These are phyloP conservation scores for Noctua fimbriata DNA, from an alignment of 2,888 invertebrate genomes.

Conservation along the genomic window DNA sequence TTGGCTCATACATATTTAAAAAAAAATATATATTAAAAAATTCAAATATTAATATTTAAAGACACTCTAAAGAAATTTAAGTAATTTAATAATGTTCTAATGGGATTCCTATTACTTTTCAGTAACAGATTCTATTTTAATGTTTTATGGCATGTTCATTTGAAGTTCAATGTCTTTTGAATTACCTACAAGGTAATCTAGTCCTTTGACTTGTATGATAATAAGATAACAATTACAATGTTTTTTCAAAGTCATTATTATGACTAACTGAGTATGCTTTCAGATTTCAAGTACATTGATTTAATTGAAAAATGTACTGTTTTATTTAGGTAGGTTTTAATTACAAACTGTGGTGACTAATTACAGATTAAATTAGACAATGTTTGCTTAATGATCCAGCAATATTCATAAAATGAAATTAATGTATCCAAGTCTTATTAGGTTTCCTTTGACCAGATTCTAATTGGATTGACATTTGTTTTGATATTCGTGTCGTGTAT, in stretches of 20 bases:
- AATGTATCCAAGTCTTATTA: conserved; percentile 34
- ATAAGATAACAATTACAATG: conserved; percentile 30
- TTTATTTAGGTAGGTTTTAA: neutral
- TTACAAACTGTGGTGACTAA: conserved; percentile 30
- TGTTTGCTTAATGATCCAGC: conserved; percentile 14
- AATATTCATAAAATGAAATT: neutral
- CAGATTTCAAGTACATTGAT: neutral
- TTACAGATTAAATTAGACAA: conserved; percentile 15
- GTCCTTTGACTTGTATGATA: conserved; percentile 59
- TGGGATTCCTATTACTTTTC: neutral
- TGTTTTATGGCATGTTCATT: neutral
- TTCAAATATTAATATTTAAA: neutral
- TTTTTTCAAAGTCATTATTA: conserved; percentile 41
- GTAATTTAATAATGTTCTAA: neutral
- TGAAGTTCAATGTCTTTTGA: conserved; percentile 57
- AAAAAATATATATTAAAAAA: no score
- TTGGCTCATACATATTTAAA: neutral
- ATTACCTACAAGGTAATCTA: conserved; percentile 42
- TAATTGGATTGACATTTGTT: conserved; percentile 65
- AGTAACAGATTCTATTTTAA: neutral
- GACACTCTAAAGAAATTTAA: neutral
- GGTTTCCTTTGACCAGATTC: conserved; percentile 59
- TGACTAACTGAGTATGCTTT: conserved; percentile 35
- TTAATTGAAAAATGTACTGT: conserved; percentile 1
- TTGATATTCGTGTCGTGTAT: conserved; percentile 35